A percentile compares a stretch with the other conserved stretches of the same genome.
These are phyloP conservation scores for Drosophila parvula DNA, from an alignment of 1,140 invertebrate genomes.

Conservation along the genomic window DNA sequence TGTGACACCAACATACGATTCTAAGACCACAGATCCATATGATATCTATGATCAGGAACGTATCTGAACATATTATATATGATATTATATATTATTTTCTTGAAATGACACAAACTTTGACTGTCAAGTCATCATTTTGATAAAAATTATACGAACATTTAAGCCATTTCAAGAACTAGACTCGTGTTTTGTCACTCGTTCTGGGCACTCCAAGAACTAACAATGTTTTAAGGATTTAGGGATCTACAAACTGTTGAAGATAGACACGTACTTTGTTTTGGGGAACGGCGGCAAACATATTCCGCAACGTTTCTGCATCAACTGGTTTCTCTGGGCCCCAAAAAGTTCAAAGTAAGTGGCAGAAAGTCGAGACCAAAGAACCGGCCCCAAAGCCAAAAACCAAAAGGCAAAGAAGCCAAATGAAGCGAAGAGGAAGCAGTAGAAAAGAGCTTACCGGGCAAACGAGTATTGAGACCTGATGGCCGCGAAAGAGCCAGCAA, in stretches of 20 bases:
- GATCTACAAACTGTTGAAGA: neutral
- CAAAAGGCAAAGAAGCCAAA: constrained; percentile 11
- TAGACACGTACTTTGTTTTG: constrained; percentile 56
- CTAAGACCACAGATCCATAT: too few relatives aligned
- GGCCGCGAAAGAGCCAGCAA: constrained; percentile 43
- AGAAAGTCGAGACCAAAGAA: constrained; percentile 41
- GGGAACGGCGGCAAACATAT: constrained; percentile 62
- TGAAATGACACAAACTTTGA: neutral
- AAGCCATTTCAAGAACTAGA: neutral
- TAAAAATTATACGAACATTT: neutral
- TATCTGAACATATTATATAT: too few relatives aligned
- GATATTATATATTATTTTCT: too few relatives aligned
- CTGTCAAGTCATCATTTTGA: neutral
- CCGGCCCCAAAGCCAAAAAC: constrained; percentile 49
- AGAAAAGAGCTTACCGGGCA: constrained; percentile 39
- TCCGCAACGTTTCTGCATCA: constrained; percentile 66
- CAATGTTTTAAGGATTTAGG: neutral
- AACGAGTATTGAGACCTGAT: constrained; percentile 46
- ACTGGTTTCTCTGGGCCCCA: constrained; percentile 64
- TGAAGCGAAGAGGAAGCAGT: constrained; percentile 8
- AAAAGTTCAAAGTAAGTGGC: constrained; percentile 33
- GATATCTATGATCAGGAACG: too few relatives aligned
- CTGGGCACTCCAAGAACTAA: neutral
- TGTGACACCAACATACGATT: too few relatives aligned
- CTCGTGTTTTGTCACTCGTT: neutral